Evolutionary conservation across 2,888 invertebrate species (phyloP), one percentile per base, ranked within the genome.

Genomic region (Ectemnius lituratus): DNA sequence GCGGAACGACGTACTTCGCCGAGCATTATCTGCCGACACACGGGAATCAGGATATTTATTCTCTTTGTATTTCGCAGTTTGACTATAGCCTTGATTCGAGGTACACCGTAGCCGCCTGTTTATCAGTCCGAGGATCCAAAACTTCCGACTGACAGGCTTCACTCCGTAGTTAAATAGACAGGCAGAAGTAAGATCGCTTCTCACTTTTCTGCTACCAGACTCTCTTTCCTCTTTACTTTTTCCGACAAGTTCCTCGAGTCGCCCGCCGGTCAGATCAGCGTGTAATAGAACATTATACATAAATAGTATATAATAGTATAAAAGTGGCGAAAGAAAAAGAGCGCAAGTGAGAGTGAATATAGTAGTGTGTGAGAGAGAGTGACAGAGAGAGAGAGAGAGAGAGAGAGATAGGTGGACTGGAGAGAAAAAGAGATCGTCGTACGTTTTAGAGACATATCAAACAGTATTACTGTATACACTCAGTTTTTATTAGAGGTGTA

Each of bases 401-500:
- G 72, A 74, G 67, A 71, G 72, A 75, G 62, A 75, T 73, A 52
- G 60, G 18, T 11, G 14, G 18, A 52, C 23, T 23, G 46, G 61
- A 65, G 57, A 52, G 63, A 58, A 62, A 84, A 83, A 66, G 62
- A 84, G 84, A 83, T 85, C 74, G 83, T 82, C 86, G 83, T 88
- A 88, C 85, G 82, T 88, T 79, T 75, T 88, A 89, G 87, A 87
- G 81, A 90, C 90, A 90, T 90, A 90, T 90, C 90, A 89, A 89
- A 84, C 89, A 89, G 90, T 90, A 90, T 90, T 90, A 90, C 85
- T 87, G 88, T 88, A 37, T 37, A 84, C 83, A 87, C 87, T 88
- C 89, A 80, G 85, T 87, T 88, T 37, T 84, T 85, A 86, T 64
- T 81, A 70, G 75, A 76, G 74, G 76, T 37, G 37, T 37, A 37